Base-by-base conservation (phyloP, 2,888 invertebrate species). In the Coremacera marginata region DNA sequence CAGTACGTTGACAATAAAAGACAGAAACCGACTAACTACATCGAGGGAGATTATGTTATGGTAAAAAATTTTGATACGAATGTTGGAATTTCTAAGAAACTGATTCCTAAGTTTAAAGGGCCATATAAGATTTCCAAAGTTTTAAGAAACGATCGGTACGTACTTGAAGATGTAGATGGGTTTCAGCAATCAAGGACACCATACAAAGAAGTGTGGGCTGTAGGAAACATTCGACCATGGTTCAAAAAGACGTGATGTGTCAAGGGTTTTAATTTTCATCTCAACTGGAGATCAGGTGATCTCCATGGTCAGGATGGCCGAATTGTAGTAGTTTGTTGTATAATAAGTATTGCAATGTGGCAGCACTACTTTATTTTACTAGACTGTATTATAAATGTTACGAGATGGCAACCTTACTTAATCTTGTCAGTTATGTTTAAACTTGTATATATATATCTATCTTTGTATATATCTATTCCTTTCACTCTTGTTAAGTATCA, bases 141-240 rank as follows among this genome's bases (percentile, higher is more conserved):
- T 5, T 70, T 70, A 27, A 11, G 70, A 57, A 70, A 70, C 16
- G 70, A 70, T 31, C 1, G 70, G 27, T 70, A 70, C n/a, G 2
- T 70, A n/a, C n/a, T 52, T 1, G 19, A 70, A 52, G 70, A 70
- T 25, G 70, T 51, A 11, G 52, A 70, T 1, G 52, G 52, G 9
- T 52, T 34, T 11, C 70, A 70, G 34, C 55, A 51, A 22, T 55
- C 55, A 1, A 5, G 55, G 1, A 52, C 16, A 19, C 55, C 70
- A 7, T 70, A 70, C 11, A 70, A 55, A 57, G 70, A 57, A 19
- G 55, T 55, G 9, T 70, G 70, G 70, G 55, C 55, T 2, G 19
- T 70, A n/a, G 2, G n/a, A n/a, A 70, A 70, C 22, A 31, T 63
- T 5, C 9, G 8, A 11, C 63, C 63, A 5, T 63, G 34, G 63